These are phyloP conservation scores for Pipistrellus pipistrellus DNA, from an alignment of 2,797 vertebrate species.

Conservation along the genomic window DNA sequence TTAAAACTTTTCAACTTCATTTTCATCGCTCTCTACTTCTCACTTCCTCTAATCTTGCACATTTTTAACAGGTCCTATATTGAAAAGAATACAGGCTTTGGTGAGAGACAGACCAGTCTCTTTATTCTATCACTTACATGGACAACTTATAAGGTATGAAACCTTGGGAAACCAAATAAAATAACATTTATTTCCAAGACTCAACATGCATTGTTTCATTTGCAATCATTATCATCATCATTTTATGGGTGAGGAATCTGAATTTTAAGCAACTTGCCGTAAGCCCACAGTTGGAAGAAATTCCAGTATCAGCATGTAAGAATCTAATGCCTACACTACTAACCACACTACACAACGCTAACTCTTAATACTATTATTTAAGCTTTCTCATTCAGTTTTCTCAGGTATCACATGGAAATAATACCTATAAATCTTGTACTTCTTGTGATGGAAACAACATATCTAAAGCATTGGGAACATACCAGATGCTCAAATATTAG, in stretches of 20 bases:
- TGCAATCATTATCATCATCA: neutral
- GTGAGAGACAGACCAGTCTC: neutral
- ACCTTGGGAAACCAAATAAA: neutral
- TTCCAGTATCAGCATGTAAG: neutral
- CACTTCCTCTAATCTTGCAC: constrained; percentile 13
- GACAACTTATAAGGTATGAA: constrained; percentile 13
- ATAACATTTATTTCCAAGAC: neutral
- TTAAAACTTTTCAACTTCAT: neutral
- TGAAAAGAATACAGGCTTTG: neutral
- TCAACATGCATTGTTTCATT: neutral
- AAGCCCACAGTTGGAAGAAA: neutral
- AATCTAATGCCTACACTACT: neutral
- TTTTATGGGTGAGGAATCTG: neutral
- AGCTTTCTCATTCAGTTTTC: neutral
- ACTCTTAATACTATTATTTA: neutral
- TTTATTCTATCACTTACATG: neutral
- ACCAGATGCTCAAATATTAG: neutral
- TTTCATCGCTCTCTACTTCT: constrained; percentile 48
- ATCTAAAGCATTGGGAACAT: neutral
- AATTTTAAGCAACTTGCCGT: constrained; percentile 17
- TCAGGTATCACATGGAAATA: neutral
- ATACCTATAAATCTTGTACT: neutral
- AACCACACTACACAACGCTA: neutral
- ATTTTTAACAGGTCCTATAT: neutral
- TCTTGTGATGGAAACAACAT: neutral